These are phyloP conservation scores for Charina bottae DNA, from an alignment of 2,113 vertebrate genomes.

Conservation along the genomic window DNA sequence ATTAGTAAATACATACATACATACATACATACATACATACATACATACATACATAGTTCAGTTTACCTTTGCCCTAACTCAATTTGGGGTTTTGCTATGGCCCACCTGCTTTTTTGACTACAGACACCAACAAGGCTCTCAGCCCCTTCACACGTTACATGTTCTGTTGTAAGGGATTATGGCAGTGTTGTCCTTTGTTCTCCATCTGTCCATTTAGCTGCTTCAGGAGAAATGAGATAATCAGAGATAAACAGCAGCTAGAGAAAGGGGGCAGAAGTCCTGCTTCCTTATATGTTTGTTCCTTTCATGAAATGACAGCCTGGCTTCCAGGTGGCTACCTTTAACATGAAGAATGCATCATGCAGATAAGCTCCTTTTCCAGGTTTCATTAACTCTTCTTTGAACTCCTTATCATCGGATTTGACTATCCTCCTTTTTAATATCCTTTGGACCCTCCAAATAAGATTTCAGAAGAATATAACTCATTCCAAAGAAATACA, in stretches of 20 bases:
- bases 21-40: too few species aligned
- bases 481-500: neutral
- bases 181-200: neutral
- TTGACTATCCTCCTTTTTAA: neutral
- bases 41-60: too few species aligned
- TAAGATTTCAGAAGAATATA: neutral
- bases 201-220: neutral
- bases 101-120: too few species aligned
- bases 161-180: too few species aligned
- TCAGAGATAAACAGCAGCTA: neutral
- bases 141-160: too few species aligned
- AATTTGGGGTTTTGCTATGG: too few species aligned
- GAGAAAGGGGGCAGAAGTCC: neutral
- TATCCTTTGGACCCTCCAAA: neutral
- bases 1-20: too few species aligned
- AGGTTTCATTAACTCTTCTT: neutral
- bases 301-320: neutral
- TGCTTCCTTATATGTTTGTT: too few species aligned
- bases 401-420: neutral
- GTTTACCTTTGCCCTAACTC: too few species aligned
- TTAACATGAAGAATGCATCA: neutral
- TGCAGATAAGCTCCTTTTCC: neutral
- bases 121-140: too few species aligned
- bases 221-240: neutral
- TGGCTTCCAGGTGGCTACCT: neutral